A percentile compares a stretch with the other conserved stretches of the same genome.
phyloP scores from a whole-genome alignment of 1,140 invertebrate genomes.

The Physella acuta region DNA sequence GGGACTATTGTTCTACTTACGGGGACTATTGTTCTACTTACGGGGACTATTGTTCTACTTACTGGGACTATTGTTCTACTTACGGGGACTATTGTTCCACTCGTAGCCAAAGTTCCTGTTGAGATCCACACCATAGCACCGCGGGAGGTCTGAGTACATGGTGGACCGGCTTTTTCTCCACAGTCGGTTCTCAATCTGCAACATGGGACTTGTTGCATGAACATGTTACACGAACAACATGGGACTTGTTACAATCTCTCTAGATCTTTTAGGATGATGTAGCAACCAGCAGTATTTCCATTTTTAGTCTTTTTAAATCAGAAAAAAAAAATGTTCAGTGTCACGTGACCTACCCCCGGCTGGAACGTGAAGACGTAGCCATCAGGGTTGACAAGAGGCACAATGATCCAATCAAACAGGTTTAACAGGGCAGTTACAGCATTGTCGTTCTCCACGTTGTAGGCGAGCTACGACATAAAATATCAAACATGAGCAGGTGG shows the following conservation, averaged over 20 bases:
- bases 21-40: too few relatives aligned
- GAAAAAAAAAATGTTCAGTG: too few relatives aligned
- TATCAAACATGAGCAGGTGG: not conserved
- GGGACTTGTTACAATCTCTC: too few relatives aligned
- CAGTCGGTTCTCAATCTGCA: slow-evolving; percentile 30
- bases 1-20: too few relatives aligned
- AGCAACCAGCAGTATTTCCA: too few relatives aligned
- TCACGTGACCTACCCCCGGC: not conserved
- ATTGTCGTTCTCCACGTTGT: slow-evolving; percentile 36
- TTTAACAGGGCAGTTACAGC: slow-evolving; percentile 42
- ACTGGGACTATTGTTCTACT: too few relatives aligned
- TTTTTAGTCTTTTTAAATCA: too few relatives aligned
- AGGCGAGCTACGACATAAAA: slow-evolving; percentile 34
- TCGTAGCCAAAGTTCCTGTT: slow-evolving; percentile 53
- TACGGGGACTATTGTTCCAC: slow-evolving; percentile 39
- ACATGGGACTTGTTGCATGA: too few relatives aligned
- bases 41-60: too few relatives aligned
- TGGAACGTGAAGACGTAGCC: slow-evolving; percentile 56
- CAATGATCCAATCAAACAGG: slow-evolving; percentile 59
- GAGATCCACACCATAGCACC: slow-evolving; percentile 48
- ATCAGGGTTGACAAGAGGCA: slow-evolving; percentile 63
- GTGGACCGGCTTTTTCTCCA: slow-evolving; percentile 50
- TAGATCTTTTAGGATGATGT: too few relatives aligned
- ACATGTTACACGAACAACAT: too few relatives aligned
- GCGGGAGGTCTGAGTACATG: not conserved